phyloP scores from a whole-genome alignment of 2,113 vertebrate genomes.

The Dinomys branickii region DNA sequence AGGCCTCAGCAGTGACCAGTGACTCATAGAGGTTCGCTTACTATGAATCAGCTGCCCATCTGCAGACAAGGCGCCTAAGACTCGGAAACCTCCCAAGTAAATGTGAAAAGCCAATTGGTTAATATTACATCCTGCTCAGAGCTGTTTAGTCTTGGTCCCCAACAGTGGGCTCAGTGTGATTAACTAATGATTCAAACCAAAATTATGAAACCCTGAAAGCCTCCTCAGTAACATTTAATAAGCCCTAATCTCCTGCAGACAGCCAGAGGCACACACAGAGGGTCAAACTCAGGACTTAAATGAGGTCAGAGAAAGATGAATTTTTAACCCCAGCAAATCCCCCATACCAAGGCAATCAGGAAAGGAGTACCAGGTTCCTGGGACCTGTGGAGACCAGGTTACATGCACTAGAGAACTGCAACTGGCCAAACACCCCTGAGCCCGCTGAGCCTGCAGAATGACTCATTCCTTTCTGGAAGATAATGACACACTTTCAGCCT shows the following conservation, averaged over 20 bases:
- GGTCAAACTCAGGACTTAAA: not conserved
- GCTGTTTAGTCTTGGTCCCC: no score
- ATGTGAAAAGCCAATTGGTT: no score
- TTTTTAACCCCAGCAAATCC: not conserved
- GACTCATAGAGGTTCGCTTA: no score
- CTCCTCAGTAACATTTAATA: not conserved
- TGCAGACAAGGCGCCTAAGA: no score
- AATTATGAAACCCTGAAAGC: not conserved
- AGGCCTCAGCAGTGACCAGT: no score
- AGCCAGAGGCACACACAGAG: not conserved
- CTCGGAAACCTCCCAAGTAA: no score
- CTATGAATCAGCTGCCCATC: no score
- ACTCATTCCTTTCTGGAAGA: not conserved
- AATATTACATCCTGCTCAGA: no score
- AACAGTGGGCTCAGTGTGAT: not conserved
- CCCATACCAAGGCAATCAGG: not conserved
- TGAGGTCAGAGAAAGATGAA: not conserved
- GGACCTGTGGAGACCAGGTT: not conserved
- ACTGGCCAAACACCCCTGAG: not conserved
- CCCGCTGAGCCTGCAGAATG: not conserved
- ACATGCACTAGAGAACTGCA: not conserved
- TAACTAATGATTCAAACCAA: not conserved
- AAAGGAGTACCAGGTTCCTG: not conserved
- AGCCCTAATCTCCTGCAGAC: not conserved
- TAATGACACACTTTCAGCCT: not conserved